Base-by-base conservation (phyloP, 1,140 invertebrate species). In the Oryzaephilus surinamensis region DNA sequence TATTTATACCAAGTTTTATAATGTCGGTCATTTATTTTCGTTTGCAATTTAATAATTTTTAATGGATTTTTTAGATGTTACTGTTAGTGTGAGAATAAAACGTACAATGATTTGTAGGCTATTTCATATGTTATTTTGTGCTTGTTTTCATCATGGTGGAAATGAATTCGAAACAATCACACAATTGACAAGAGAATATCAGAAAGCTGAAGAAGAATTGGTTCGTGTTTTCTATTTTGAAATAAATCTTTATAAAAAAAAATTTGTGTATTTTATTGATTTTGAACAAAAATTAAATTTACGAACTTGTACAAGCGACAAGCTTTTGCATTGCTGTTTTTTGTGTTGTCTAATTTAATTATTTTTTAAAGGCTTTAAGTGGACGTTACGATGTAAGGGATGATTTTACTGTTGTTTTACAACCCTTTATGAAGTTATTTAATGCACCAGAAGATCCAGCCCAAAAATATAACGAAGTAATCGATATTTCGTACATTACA, bases 371-470 rank as follows among this genome's bases (percentile, higher is more conserved):
- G 74, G 57, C 76, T 28, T 55, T 61, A 0, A 72, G 68, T 45
- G 73, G 73, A 2, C 61, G 72, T 10, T 78, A 76, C 58, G 68
- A 73, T 45, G 57, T 42, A 37, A 65, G 55, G 24, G 50, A 65
- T 43, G 77, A 81, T 51, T 83, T 83, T 53, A 79, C 79, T 0
- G 79, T 81, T 1, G 76, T 81, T 2, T 46, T 76, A 6, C 79
- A 83, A 52, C 78, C 79, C 11, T 76, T 74, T 31, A 72, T 65
- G 20, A 66, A 72, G 54, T 37, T 66, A 11, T 73, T 74, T 27
- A 73, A 75, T 47, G 62, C 71, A 2, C 72, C 72, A 11, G 50
- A 61, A 11, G 51, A 61, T 42, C 48, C 49, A 18, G 18, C 16
- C 4, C 46, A 33, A 16, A 31, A 37, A 31, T 51, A 41, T 12